These are phyloP conservation scores for Ptychoptera contaminata DNA, from an alignment of 2,888 invertebrate species.

Conservation along the genomic window DNA sequence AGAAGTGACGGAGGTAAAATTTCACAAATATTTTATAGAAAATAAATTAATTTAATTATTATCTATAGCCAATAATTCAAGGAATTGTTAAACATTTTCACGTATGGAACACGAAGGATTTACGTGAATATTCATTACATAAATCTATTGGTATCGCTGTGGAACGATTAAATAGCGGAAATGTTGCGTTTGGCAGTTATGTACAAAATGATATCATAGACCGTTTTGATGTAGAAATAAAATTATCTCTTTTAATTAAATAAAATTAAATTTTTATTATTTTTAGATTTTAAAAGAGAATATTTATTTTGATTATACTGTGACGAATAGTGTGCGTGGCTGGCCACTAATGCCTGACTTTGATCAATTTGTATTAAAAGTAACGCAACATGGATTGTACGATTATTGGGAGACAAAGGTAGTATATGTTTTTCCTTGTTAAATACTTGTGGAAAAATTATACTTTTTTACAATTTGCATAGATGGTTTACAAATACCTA, in stretches of 20 bases:
- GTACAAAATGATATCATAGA: slow-evolving; percentile 18
- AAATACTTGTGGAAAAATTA: not conserved
- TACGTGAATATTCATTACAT: slow-evolving; percentile 21
- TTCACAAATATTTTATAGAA: no score
- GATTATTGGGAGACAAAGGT: slow-evolving; percentile 23
- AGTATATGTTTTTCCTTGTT: not conserved
- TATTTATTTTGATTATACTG: slow-evolving; percentile 25
- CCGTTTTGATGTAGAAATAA: slow-evolving; percentile 18
- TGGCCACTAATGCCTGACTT: slow-evolving; percentile 24
- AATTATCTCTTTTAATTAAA: not conserved
- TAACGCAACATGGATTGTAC: slow-evolving; percentile 23
- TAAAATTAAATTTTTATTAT: not conserved
- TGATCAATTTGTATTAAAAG: slow-evolving; percentile 19
- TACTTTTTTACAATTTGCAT: slow-evolving; percentile 13
- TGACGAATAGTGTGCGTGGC: slow-evolving; percentile 23
- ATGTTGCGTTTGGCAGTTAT: slow-evolving; percentile 20
- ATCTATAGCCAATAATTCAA: no score
- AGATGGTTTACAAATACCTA: not conserved
- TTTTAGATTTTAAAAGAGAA: slow-evolving; percentile 22
- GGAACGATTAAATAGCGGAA: slow-evolving; percentile 22
- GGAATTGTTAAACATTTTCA: slow-evolving; percentile 16
- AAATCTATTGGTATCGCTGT: slow-evolving; percentile 22
- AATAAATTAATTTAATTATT: no score
- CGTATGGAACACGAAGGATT: slow-evolving; percentile 17
- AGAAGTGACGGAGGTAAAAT: slow-evolving; percentile 12